Evolutionary conservation across 2,113 vertebrate genomes (phyloP).

Genomic region (Mandrillus leucophaeus): DNA sequence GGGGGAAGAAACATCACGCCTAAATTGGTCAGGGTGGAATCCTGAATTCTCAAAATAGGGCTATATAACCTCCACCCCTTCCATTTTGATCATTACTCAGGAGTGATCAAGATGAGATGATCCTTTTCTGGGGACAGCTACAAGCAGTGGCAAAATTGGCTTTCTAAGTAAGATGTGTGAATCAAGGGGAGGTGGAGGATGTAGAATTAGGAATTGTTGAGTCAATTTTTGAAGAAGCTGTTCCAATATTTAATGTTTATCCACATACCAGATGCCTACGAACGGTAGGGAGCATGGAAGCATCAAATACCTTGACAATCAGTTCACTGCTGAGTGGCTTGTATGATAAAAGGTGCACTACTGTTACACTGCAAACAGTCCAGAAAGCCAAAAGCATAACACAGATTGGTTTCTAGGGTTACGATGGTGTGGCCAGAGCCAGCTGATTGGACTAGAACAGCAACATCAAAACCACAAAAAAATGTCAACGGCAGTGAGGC

Average conservation of each 20-base stretch:
- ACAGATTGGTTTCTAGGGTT: not conserved
- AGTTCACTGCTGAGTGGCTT: not conserved
- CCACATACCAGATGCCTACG: not conserved
- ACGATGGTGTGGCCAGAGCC: not conserved
- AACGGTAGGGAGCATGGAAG: not conserved
- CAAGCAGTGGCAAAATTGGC: not conserved
- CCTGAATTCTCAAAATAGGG: slow-evolving; percentile 19
- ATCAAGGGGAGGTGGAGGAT: not conserved
- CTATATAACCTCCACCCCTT: not conserved
- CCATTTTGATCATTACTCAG: not conserved
- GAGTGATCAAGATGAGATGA: not conserved
- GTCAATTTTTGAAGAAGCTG: not conserved
- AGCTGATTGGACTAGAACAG: not conserved
- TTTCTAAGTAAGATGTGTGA: not conserved
- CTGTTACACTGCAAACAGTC: not conserved
- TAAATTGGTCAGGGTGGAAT: not conserved
- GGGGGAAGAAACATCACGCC: not conserved
- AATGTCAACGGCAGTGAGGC: not conserved
- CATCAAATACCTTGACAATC: slow-evolving; percentile 31
- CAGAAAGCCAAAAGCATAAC: slow-evolving; percentile 30
- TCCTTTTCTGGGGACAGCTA: not conserved
- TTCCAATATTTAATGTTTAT: not conserved
- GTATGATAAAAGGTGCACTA: not conserved
- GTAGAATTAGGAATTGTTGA: not conserved
- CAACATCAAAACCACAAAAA: not conserved